Percentiles rank a stretch among this genome's conserved stretches.
These are phyloP conservation scores for Bergia puertoricense DNA, from an alignment of 92 coral and sea anemone genomes.

Conservation along the genomic window DNA sequence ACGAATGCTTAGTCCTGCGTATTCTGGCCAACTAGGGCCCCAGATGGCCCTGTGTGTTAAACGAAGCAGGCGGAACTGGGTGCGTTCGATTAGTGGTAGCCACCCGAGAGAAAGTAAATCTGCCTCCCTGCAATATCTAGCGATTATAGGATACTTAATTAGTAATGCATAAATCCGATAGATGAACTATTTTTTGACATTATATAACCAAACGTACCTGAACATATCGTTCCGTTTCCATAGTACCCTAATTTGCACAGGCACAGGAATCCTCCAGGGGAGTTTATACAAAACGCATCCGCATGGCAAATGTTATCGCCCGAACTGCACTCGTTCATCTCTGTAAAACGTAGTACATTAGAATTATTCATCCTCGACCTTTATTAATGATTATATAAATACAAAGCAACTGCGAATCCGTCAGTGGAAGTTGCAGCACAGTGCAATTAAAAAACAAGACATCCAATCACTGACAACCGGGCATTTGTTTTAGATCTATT, in stretches of 20 bases:
- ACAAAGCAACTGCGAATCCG: background rate
- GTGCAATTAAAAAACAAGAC: background rate
- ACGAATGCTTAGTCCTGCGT: too few species aligned
- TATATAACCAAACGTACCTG: conserved; percentile 50
- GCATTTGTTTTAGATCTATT: too few species aligned
- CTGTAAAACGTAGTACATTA: background rate
- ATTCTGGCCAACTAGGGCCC: too few species aligned
- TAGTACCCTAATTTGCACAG: conserved; percentile 70
- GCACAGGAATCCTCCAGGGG: conserved; percentile 70
- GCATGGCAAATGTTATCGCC: conserved; percentile 52
- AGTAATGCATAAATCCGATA: too few species aligned
- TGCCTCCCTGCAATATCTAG: too few species aligned
- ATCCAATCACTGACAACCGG: background rate
- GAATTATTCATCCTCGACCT: background rate
- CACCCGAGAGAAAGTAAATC: too few species aligned
- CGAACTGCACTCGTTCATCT: conserved; percentile 52
- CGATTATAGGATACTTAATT: background rate
- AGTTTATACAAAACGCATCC: conserved; percentile 65
- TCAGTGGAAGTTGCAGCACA: background rate
- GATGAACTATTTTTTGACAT: background rate
- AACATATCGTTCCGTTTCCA: conserved; percentile 80
- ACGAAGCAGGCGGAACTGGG: too few species aligned
- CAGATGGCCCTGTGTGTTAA: too few species aligned
- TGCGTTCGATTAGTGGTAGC: too few species aligned
- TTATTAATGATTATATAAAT: background rate